Base-by-base conservation (phyloP, 2,888 invertebrate species). In the Epicampocera succincta region DNA sequence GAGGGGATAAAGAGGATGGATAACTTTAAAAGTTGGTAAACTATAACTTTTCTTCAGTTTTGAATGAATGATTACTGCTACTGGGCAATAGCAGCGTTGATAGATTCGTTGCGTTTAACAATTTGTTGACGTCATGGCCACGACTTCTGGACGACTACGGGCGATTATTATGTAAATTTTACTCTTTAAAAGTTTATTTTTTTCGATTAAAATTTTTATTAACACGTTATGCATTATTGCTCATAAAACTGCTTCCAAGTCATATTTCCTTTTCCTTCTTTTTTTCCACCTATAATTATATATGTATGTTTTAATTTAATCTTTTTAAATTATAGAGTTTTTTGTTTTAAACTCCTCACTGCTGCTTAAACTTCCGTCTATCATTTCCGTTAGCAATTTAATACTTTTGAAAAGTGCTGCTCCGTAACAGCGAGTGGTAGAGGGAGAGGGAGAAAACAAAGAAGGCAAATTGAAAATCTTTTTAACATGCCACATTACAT, bases 331-430 rank as follows among this genome's bases (percentile, higher is more conserved):
- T 73, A 73, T 79, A 68, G 72, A 66, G 73, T 61, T 68, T 9
- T 13, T 65, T 56, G 44, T 48, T 60, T 58, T 38, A 1, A 29
- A 44, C 17, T 48, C 29, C 40, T 9, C 50, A 25, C 58, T 50
- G 25, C 33, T 68, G 79, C 74, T 69, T 54, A 44, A 75, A 83
- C 81, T 82, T 85, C 83, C 84, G 83, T 80, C 87, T 89, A 86
- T 88, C 88, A 89, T 88, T 88, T 88, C 89, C 88, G 87, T 84
- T 83, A 80, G 87, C 89, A 88, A 88, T 88, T 88, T 87, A 87
- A 85, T 83, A 84, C 69, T 69, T 69, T 74, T 60, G 61, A 63
- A 69, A 61, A 54, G 40, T 50, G 38, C 54, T n/a, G n/a, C n/a
- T n/a, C n/a, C n/a, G n/a, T n/a, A n/a, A n/a, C n/a, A n/a, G n/a